These are phyloP conservation scores for Resseliella maxima DNA, from an alignment of 2,888 invertebrate species.

Conservation along the genomic window DNA sequence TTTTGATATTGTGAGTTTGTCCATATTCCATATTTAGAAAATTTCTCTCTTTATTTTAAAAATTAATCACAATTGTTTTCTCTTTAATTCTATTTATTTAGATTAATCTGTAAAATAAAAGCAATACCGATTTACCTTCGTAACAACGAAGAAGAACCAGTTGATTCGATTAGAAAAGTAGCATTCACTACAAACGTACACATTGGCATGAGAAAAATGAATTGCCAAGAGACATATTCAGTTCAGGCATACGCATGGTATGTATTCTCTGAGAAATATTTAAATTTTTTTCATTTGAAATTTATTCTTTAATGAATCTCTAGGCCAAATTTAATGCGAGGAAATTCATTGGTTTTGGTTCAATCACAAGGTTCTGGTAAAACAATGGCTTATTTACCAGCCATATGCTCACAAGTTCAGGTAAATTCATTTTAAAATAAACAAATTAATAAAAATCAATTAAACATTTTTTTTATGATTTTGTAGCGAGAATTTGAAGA, in stretches of 20 bases:
- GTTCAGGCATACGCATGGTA: neutral
- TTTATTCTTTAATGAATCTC: neutral
- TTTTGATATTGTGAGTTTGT: too few species aligned
- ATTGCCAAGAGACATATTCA: neutral
- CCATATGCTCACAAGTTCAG: neutral
- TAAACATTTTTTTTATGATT: neutral
- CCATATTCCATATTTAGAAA: too few species aligned
- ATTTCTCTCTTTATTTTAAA: too few species aligned
- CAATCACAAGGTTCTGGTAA: neutral
- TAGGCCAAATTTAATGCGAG: slow-evolving; percentile 1
- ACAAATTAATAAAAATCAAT: too few species aligned
- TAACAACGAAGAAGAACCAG: neutral
- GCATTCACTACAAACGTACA: neutral
- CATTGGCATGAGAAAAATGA: neutral
- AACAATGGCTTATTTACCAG: slow-evolving; percentile 15
- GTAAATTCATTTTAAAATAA: neutral
- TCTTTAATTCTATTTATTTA: neutral
- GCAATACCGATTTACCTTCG: neutral
- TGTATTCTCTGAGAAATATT: too few species aligned
- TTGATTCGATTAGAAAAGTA: neutral
- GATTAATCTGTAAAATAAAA: neutral
- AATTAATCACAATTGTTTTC: too few species aligned
- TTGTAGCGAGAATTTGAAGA: neutral
- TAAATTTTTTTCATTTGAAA: too few species aligned
- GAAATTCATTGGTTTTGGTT: slow-evolving; percentile 21